These are phyloP conservation scores for Anableps anableps DNA, from an alignment of 2,797 vertebrate genomes.

Conservation along the genomic window DNA sequence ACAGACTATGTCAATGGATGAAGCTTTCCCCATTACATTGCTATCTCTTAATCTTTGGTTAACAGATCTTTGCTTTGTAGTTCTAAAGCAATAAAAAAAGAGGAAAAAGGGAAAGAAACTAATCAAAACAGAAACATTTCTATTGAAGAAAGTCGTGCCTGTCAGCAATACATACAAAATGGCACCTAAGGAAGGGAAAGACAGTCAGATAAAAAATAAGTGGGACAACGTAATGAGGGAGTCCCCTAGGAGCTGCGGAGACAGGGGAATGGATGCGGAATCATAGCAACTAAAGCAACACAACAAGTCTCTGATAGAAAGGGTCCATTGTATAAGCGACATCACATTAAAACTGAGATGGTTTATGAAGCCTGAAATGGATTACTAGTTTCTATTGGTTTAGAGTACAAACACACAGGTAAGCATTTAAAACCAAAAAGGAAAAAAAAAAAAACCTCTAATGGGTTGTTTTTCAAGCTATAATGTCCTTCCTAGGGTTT, in stretches of 20 bases:
- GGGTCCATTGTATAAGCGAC: no score
- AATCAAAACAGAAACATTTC: conserved; percentile 9
- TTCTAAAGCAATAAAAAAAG: conserved; percentile 3
- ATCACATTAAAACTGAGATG: no score
- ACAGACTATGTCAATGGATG: conserved; percentile 26
- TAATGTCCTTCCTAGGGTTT: conserved; percentile 12
- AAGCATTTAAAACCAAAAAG: background rate
- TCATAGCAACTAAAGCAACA: conserved; percentile 56
- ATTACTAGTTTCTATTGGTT: background rate
- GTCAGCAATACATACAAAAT: conserved; percentile 51
- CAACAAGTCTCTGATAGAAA: conserved; percentile 7
- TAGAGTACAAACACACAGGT: background rate
- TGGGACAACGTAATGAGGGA: conserved; percentile 41
- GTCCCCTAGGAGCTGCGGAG: conserved; percentile 40
- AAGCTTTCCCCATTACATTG: background rate
- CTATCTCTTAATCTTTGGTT: conserved; percentile 8
- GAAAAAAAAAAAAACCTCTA: background rate
- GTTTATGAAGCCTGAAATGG: no score
- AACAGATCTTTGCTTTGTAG: conserved; percentile 16
- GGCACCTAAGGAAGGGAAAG: conserved; percentile 9
- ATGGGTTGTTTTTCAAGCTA: background rate
- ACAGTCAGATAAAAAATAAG: conserved; percentile 14
- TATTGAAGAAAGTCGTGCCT: conserved; percentile 23
- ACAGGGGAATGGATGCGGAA: conserved; percentile 34
- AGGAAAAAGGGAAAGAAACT: conserved; percentile 13